Base-by-base conservation (phyloP, 2,113 vertebrate species). In the Mystacornis crossleyi region DNA sequence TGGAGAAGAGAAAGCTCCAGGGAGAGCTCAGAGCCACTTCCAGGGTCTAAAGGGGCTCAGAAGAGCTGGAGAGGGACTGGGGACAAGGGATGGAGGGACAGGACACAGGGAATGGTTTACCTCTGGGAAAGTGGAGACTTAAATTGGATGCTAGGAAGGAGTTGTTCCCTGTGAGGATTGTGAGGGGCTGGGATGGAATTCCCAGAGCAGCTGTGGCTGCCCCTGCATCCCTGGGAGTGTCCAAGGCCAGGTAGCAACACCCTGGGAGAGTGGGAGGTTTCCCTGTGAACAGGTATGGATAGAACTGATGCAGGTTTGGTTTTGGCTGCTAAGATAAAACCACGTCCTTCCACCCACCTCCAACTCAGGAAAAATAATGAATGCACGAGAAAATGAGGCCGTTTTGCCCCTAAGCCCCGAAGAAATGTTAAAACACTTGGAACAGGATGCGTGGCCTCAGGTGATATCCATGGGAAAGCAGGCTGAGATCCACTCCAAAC, bases 111-210 rank as follows among this genome's bases (percentile, higher is more conserved):
- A 55, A 36, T 45, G 77, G 38, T 47, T 64, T 20, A n/a, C 4
- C 8, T 29, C 2, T 28, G n/a, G 0, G 6, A 20, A 6, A 73
- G 14, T 1, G 31, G 9, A 45, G 62, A 10, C 8, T 6, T 23
- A 0, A 6, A 2, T n/a, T 60, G 48, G 48, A 43, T 23, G 0
- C 34, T 53, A 48, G 47, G 60, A 28, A 29, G 38, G 38, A 53
- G 53, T 62, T 62, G 34, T 17, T 50, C 7, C 0, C 45, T 61
- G 45, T 0, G 58, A 51, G 31, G 24, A 36, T 21, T 20, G 2
- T 1, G 21, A 51, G 13, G 5, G 47, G 9, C 45, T 50, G 73
- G 48, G 38, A 1, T 43, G 60, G 47, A n/a, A 53, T 64, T 64
- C 47, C 60, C 31, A 28, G 74, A 31, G 19, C 0, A 15, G 34